These are phyloP conservation scores for Trachelus troglodyta DNA, from an alignment of 2,888 invertebrate species.

Conservation along the genomic window DNA sequence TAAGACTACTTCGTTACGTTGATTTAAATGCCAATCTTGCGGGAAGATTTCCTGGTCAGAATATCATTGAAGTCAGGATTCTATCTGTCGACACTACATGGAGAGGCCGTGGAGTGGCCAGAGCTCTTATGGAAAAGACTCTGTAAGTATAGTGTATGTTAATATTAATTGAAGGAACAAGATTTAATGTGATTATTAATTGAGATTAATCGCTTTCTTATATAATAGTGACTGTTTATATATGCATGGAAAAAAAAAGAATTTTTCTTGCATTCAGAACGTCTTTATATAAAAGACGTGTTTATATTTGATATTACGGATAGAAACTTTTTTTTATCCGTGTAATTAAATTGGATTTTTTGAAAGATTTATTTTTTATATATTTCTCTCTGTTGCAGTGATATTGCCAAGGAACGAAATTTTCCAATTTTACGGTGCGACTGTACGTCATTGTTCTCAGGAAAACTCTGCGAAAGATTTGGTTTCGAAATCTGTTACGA, in stretches of 20 bases:
- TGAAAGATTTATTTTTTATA: not conserved
- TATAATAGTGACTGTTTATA: not conserved
- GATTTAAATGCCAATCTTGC: conserved; percentile 71
- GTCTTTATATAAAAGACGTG: not conserved
- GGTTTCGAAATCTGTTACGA: conserved; percentile 78
- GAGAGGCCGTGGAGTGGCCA: conserved; percentile 77
- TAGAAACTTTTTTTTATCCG: not conserved
- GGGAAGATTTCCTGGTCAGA: conserved; percentile 70
- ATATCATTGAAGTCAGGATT: conserved; percentile 73
- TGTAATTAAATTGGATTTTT: conserved; percentile 17
- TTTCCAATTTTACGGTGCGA: conserved; percentile 76
- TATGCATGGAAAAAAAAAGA: not conserved
- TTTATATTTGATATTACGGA: not conserved
- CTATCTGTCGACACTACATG: conserved; percentile 75
- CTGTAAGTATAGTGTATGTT: conserved; percentile 68
- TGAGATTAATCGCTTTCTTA: not conserved
- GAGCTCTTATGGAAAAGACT: conserved; percentile 71
- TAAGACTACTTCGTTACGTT: conserved; percentile 71
- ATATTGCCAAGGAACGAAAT: conserved; percentile 68
- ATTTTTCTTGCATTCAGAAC: not conserved
- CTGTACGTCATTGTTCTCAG: conserved; percentile 82
- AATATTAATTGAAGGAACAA: not conserved
- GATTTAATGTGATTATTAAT: not conserved
- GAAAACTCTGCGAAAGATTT: conserved; percentile 76
- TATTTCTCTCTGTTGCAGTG: conserved; percentile 67